A percentile compares a stretch with the other conserved stretches of the same genome.
Conservation (phyloP, 2,113 vertebrate species). For the Chaenocephalus aceratus region DNA sequence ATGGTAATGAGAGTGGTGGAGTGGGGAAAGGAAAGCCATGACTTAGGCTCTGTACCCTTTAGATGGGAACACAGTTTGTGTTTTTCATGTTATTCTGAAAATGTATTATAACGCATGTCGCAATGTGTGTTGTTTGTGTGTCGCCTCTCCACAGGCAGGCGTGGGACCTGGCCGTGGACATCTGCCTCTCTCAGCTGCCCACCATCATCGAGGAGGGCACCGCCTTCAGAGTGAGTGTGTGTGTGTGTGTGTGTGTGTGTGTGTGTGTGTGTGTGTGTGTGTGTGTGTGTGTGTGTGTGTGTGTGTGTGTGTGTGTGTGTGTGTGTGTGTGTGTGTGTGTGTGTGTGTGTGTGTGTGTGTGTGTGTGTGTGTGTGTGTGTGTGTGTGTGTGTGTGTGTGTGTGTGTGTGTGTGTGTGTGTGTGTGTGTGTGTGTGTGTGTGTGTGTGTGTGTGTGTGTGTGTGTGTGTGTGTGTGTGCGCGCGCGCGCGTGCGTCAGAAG, state of each 20-base stretch:
- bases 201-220: conserved; percentile 99
- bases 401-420: conserved; percentile 47
- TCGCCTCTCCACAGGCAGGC: conserved; percentile 89
- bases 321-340: no score
- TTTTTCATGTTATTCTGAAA: background rate
- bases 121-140: background rate
- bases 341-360: conserved; percentile 43
- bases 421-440: no score
- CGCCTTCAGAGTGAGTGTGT: conserved; percentile 92
- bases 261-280: conserved; percentile 47
- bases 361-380: conserved; percentile 44
- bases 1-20: background rate
- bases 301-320: conserved; percentile 48
- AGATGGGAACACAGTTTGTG: background rate
- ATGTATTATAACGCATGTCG: background rate
- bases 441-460: no score
- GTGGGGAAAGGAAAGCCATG: background rate
- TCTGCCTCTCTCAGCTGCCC: conserved; percentile 97
- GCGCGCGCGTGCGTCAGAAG: no score
- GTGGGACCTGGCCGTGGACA: conserved; percentile 98
- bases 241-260: background rate
- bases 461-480: no score
- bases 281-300: background rate
- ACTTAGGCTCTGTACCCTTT: background rate
- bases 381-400: background rate